A percentile compares a stretch with the other conserved stretches of the same genome.
Evolutionary conservation across 2,797 vertebrate genomes (phyloP).

Genomic region (Adelosebastes latens): DNA sequence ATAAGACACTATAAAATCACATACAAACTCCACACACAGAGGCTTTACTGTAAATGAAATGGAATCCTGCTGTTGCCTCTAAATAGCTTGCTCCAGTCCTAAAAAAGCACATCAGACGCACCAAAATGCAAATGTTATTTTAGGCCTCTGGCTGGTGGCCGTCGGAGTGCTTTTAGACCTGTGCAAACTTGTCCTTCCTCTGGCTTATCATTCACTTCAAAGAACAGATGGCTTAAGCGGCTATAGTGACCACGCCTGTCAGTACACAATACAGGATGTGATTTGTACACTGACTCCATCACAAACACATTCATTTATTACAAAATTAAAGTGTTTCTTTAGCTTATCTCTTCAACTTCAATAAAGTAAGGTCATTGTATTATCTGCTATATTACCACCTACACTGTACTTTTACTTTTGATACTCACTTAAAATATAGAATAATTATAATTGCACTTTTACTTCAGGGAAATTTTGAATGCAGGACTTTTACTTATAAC

Average conservation of each 20-base stretch:
- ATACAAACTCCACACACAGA: background rate
- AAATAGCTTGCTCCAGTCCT: background rate
- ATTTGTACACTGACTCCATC: background rate
- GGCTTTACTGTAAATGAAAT: background rate
- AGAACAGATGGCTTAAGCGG: slow-evolving; percentile 1
- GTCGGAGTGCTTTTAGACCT: background rate
- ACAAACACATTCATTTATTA: background rate
- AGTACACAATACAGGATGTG: background rate
- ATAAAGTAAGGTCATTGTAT: background rate
- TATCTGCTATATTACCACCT: background rate
- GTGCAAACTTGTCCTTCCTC: background rate
- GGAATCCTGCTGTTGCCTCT: background rate
- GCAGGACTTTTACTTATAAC: background rate
- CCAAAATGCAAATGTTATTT: background rate
- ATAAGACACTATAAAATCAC: background rate
- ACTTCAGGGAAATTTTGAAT: background rate
- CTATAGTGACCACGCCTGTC: background rate
- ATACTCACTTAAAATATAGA: background rate
- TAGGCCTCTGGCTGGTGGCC: background rate
- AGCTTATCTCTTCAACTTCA: background rate
- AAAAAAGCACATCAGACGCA: background rate
- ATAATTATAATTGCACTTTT: background rate
- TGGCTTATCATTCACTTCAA: slow-evolving; percentile 12
- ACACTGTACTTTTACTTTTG: background rate
- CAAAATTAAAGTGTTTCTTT: background rate